Conservation (phyloP, 2,113 vertebrate species). For the Cynocephalus volans region DNA sequence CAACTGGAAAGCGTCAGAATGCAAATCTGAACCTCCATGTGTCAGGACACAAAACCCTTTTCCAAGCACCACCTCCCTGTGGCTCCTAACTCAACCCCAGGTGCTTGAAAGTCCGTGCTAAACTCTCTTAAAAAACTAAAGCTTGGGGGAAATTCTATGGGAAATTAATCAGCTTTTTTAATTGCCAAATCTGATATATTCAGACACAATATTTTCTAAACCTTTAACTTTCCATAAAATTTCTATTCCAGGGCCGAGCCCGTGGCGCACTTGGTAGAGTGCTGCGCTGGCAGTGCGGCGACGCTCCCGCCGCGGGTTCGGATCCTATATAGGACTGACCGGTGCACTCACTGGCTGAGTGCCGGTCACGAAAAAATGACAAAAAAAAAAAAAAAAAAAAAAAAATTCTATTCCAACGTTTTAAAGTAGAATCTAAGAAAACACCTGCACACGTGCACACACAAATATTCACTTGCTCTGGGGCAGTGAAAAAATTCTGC, state of each 20-base stretch:
- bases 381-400: no score
- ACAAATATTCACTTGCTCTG: background rate
- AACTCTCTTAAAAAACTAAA: background rate
- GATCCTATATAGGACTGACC: no score
- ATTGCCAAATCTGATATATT: constrained; percentile 36
- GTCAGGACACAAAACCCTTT: background rate
- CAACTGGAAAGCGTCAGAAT: background rate
- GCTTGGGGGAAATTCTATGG: background rate
- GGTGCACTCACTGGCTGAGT: no score
- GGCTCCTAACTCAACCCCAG: background rate
- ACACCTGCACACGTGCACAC: background rate
- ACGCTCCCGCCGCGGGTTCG: no score
- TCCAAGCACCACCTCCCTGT: background rate
- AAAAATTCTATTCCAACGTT: background rate
- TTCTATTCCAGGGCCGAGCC: no score
- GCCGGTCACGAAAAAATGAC: no score
- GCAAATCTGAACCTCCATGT: no score
- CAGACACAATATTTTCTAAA: background rate
- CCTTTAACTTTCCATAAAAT: background rate
- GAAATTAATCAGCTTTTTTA: background rate
- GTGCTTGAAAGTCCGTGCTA: background rate
- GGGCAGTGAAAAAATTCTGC: background rate
- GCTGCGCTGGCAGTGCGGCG: no score
- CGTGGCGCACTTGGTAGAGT: no score
- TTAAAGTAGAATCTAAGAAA: constrained; percentile 10